These are phyloP conservation scores for Andricus grossulariae DNA, from an alignment of 1,140 invertebrate species.

Conservation along the genomic window DNA sequence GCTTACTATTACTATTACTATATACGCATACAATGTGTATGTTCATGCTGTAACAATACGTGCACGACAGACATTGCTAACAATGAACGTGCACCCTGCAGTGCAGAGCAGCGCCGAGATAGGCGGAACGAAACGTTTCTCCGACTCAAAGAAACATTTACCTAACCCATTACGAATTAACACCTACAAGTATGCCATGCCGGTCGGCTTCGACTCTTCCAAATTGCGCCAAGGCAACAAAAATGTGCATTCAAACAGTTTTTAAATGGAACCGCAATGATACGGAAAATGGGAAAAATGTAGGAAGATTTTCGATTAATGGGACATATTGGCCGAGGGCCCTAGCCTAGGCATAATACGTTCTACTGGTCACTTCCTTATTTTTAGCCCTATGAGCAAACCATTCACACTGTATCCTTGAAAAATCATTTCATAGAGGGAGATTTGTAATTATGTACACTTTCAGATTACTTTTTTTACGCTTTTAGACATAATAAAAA, in stretches of 20 bases:
- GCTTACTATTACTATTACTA: not conserved
- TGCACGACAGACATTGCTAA: conserved; percentile 39
- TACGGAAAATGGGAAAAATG: not conserved
- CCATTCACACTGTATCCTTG: too few species aligned
- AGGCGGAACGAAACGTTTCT: conserved; percentile 12
- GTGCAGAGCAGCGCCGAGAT: conserved; percentile 40
- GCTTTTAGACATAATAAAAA: too few species aligned
- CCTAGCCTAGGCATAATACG: too few species aligned
- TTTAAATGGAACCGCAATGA: not conserved
- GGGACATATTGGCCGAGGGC: too few species aligned
- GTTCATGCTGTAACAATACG: conserved; percentile 38
- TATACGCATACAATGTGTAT: conserved; percentile 34
- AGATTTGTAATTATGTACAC: too few species aligned
- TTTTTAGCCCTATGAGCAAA: too few species aligned
- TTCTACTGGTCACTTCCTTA: too few species aligned
- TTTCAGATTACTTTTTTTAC: too few species aligned
- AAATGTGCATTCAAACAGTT: not conserved
- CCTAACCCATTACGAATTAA: conserved; percentile 29
- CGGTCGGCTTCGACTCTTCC: not conserved
- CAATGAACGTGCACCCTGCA: conserved; percentile 35
- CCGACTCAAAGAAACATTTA: conserved; percentile 9
- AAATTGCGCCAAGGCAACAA: conserved; percentile 11
- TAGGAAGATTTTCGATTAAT: too few species aligned
- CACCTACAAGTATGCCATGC: not conserved
- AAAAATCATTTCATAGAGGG: too few species aligned